Percentiles rank a stretch among this genome's conserved stretches.
These are phyloP conservation scores for Netelia melanura DNA, from an alignment of 2,888 invertebrate genomes.

Conservation along the genomic window DNA sequence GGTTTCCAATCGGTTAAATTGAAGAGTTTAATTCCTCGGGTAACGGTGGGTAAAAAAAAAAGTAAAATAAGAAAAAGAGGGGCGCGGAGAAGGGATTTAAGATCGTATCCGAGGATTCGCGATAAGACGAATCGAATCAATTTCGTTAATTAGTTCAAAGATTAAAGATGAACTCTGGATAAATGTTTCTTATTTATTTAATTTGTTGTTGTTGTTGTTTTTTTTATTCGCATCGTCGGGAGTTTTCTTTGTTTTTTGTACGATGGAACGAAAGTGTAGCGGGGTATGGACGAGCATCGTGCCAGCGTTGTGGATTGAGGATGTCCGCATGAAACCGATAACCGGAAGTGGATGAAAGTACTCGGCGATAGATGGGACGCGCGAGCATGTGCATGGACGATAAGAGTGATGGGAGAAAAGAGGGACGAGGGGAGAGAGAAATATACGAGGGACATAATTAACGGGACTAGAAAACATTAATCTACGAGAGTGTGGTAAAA, in stretches of 20 bases:
- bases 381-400: not conserved
- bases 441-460: not conserved
- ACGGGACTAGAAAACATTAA: not conserved
- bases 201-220: not conserved
- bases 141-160: not conserved
- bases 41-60: no score
- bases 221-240: not conserved
- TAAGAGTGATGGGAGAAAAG: constrained; percentile 28
- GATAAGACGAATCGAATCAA: not conserved
- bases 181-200: not conserved
- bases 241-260: not conserved
- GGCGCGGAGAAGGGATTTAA: no score
- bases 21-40: not conserved
- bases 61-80: no score
- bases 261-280: not conserved
- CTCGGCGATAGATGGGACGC: constrained; percentile 17
- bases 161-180: not conserved
- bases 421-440: constrained; percentile 2
- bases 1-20: constrained; percentile 1
- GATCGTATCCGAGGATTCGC: not conserved
- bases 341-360: constrained; percentile 58
- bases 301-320: constrained; percentile 40
- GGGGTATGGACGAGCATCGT: not conserved
- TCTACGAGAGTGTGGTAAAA: no score
- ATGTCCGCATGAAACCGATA: constrained; percentile 48